Percentiles rank a stretch among this genome's conserved stretches.
These are phyloP conservation scores for Drosophila biarmipes DNA, from an alignment of 1,140 invertebrate genomes.

Conservation along the genomic window DNA sequence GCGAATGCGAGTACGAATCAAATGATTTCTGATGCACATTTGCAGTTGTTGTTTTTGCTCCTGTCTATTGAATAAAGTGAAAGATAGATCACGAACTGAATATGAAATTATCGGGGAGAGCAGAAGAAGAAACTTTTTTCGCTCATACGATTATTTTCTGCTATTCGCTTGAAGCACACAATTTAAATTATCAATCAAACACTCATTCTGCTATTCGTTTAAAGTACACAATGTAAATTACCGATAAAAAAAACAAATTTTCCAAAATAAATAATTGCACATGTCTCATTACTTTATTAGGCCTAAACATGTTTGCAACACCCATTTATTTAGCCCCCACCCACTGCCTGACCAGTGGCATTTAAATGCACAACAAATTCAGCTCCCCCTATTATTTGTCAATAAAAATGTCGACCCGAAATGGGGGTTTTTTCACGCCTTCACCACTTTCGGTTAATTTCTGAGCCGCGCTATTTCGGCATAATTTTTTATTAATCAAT, in stretches of 20 bases:
- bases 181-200: not conserved
- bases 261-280: not conserved
- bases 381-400: conserved; percentile 35
- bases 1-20: not conserved
- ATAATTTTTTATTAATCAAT: conserved; percentile 78
- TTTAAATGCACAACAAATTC: conserved; percentile 14
- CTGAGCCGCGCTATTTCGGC: conserved; percentile 53
- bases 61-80: conserved; percentile 67
- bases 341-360: conserved; percentile 1
- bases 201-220: conserved; percentile 11
- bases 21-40: conserved; percentile 37
- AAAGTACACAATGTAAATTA: too few relatives aligned
- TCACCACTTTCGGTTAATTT: conserved; percentile 43
- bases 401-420: conserved; percentile 37
- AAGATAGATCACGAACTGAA: conserved; percentile 67
- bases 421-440: conserved; percentile 51
- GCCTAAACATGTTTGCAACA: not conserved
- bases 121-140: conserved; percentile 1
- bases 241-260: not conserved
- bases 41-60: conserved; percentile 15
- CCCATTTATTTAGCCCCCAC: not conserved
- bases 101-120: conserved; percentile 7
- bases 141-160: not conserved
- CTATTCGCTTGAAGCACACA: too few relatives aligned
- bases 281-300: not conserved